Evolutionary conservation across 2,797 vertebrate species (phyloP).

Genomic region (Manis javanica): DNA sequence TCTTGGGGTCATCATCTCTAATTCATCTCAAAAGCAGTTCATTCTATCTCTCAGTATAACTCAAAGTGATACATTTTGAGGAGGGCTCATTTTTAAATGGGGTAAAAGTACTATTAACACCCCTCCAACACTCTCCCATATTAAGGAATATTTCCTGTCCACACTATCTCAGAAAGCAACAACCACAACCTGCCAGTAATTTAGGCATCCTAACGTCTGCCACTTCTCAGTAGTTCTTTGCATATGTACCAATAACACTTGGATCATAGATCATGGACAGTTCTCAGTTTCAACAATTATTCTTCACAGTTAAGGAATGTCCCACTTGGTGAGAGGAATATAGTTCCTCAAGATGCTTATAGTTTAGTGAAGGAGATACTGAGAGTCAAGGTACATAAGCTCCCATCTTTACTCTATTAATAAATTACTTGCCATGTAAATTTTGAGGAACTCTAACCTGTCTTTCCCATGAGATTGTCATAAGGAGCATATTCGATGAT

Average conservation of each 20-base stretch:
- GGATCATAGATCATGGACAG: background rate
- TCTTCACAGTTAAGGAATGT: background rate
- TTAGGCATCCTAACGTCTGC: background rate
- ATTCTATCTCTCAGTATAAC: background rate
- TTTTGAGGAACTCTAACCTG: background rate
- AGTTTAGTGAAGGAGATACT: background rate
- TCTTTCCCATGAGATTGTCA: background rate
- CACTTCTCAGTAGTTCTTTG: background rate
- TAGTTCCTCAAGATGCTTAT: background rate
- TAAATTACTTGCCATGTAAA: background rate
- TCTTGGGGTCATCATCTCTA: background rate
- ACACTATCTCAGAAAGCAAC: background rate
- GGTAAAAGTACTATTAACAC: background rate
- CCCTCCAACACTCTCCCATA: background rate
- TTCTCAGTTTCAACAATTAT: background rate
- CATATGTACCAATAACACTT: background rate
- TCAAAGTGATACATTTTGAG: background rate
- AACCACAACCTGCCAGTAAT: background rate
- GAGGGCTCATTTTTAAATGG: conserved; percentile 3
- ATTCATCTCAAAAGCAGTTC: background rate
- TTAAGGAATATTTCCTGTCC: background rate
- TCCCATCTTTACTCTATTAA: background rate
- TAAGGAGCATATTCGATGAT: background rate
- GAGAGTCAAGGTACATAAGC: background rate
- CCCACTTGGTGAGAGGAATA: background rate